Evolutionary conservation across 2,888 invertebrate genomes (phyloP).

Genomic region (Rapana venosa): DNA sequence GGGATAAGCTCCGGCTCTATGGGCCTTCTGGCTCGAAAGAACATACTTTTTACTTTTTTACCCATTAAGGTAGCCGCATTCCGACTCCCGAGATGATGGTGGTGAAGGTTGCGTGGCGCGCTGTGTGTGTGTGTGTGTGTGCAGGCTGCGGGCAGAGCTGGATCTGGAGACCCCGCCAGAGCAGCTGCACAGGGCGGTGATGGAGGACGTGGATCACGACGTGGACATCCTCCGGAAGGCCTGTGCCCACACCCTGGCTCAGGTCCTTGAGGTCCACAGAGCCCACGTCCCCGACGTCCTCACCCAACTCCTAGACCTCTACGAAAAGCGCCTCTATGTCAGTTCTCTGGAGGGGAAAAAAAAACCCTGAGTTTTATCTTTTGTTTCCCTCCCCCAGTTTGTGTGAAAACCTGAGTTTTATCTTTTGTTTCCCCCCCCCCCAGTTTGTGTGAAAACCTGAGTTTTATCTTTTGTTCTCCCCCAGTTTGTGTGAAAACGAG

Average conservation of each 20-base stretch:
- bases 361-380: too few relatives aligned
- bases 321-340: conserved; percentile 87
- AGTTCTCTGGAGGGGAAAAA: conserved; percentile 60
- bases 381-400: not conserved
- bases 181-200: conserved; percentile 66
- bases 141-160: conserved; percentile 69
- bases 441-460: too few relatives aligned
- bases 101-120: too few relatives aligned
- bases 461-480: too few relatives aligned
- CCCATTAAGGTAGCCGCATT: too few relatives aligned
- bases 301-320: conserved; percentile 85
- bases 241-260: conserved; percentile 88
- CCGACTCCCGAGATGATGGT: too few relatives aligned
- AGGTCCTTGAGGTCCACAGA: conserved; percentile 77
- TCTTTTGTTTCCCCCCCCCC: not conserved
- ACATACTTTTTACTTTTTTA: too few relatives aligned
- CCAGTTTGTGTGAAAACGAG: not conserved
- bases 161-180: conserved; percentile 64
- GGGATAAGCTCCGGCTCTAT: too few relatives aligned
- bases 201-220: conserved; percentile 84
- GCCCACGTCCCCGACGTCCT: conserved; percentile 82
- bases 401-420: not conserved
- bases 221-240: conserved; percentile 90
- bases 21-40: too few relatives aligned
- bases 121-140: not conserved